Base-by-base conservation (phyloP, 2,797 vertebrate species). In the Syngnathus rostellatus region DNA sequence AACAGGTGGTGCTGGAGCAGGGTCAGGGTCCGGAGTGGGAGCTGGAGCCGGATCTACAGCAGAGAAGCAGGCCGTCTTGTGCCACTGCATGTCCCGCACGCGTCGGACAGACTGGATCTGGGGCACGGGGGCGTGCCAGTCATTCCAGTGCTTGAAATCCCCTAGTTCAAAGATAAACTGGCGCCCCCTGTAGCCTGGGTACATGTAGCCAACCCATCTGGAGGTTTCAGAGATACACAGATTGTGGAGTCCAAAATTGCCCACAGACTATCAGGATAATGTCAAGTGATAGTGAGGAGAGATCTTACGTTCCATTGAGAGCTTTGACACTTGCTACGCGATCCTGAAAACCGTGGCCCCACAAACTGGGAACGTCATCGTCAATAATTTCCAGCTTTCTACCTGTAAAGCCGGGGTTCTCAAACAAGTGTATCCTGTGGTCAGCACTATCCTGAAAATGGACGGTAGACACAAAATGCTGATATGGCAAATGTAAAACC, bases 191-290 rank as follows among this genome's bases (percentile, higher is more conserved):
- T 95, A 97, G 57, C 95, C 95, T 0, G 95, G 94, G 81, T 92
- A 97, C 87, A 94, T 91, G 63, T 96, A 98, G 71, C 91, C 95
- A 5, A 95, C 94, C 95, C 95, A 97, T 68, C 95, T 98, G 85
- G 1, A 8, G 43, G 43, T 31, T 43, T 37, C 62, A 14, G 21
- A 58, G 64, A 66, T 19, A 41, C 11, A 57, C 8, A 74, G 1
- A 39, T 1, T 23, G n/a, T 54, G 53, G 64, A 63, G 25, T 19
- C 31, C n/a, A 19, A 46, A 16, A 62, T 23, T 25, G 25, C 11
- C 12, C 1, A 11, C 12, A 38, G 25, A 40, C 17, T 19, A 19
- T 39, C 53, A 3, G 17, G 8, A 40, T 38, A 3, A 19, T n/a
- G 1, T 38, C 11, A 55, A 38, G 25, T n/a, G 11, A n/a, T 21